Percentiles rank a stretch among this genome's conserved stretches.
Evolutionary conservation across 2,888 invertebrate species (phyloP).

Genomic region (Chesias legatella): DNA sequence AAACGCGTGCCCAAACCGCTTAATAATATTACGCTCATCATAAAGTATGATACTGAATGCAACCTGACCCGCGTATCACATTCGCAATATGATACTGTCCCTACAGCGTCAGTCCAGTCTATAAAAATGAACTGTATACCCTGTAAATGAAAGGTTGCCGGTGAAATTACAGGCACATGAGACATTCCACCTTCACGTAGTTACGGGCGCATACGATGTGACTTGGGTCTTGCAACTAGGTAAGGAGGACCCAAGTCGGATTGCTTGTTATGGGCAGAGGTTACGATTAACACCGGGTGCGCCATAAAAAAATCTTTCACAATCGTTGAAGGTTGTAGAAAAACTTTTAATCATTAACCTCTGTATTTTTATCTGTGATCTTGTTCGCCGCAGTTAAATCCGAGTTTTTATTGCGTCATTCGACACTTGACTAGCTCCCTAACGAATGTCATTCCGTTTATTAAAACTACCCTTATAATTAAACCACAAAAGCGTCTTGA

Average conservation of each 20-base stretch:
- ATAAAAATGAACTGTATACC: no score
- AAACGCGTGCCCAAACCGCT: slow-evolving; percentile 26
- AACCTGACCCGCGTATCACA: slow-evolving; percentile 27
- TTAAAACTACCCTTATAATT: slow-evolving; percentile 36
- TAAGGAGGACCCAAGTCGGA: no score
- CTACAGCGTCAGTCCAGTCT: slow-evolving; percentile 21
- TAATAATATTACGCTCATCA: slow-evolving; percentile 20
- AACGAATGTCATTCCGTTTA: neutral
- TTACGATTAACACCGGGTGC: no score
- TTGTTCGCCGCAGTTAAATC: slow-evolving; percentile 10
- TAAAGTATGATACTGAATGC: slow-evolving; percentile 28
- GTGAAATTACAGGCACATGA: no score
- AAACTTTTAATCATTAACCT: slow-evolving; percentile 22
- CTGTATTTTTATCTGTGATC: slow-evolving; percentile 20
- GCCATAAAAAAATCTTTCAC: no score
- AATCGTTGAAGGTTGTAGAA: slow-evolving; percentile 7
- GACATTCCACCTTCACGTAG: no score
- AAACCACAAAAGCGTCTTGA: slow-evolving; percentile 28
- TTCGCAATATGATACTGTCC: slow-evolving; percentile 25
- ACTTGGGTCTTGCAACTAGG: no score
- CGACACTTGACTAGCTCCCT: slow-evolving; percentile 18
- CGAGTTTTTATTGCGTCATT: slow-evolving; percentile 18
- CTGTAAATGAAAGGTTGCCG: no score
- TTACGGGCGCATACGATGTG: no score
- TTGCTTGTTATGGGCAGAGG: no score